Evolutionary conservation across 2,797 vertebrate genomes (phyloP).

Genomic region (Sebastes reedi): DNA sequence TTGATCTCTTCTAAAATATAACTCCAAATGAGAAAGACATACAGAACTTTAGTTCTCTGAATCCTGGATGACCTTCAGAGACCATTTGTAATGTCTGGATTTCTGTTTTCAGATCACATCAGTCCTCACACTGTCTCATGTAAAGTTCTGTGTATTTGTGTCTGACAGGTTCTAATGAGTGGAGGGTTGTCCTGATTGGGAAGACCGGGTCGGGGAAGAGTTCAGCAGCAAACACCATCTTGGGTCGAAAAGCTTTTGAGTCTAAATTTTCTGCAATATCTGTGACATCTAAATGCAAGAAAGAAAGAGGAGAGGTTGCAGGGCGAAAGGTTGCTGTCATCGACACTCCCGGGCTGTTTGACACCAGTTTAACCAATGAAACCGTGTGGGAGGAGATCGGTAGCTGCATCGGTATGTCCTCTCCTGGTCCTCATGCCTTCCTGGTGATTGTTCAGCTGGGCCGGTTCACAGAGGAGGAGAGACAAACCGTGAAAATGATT

Average conservation of each 20-base stretch:
- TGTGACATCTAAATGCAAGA: neutral
- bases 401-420: neutral
- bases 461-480: conserved; percentile 14
- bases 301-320: neutral
- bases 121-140: neutral
- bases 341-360: neutral
- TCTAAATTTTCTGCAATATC: neutral
- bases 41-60: neutral
- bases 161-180: neutral
- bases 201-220: neutral
- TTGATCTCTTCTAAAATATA: neutral
- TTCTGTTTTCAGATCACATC: neutral
- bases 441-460: neutral
- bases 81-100: neutral
- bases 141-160: fast-evolving
- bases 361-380: neutral
- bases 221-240: conserved; percentile 1
- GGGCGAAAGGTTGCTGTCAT: neutral
- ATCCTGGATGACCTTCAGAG: neutral
- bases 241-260: neutral
- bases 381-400: neutral
- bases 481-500: neutral
- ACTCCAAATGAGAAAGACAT: neutral
- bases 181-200: neutral
- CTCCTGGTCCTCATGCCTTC: conserved; percentile 18